Percentiles rank a stretch among this genome's conserved stretches.
These are phyloP conservation scores for Phrynocephalus forsythii DNA, from an alignment of 2,797 vertebrate species.

Conservation along the genomic window DNA sequence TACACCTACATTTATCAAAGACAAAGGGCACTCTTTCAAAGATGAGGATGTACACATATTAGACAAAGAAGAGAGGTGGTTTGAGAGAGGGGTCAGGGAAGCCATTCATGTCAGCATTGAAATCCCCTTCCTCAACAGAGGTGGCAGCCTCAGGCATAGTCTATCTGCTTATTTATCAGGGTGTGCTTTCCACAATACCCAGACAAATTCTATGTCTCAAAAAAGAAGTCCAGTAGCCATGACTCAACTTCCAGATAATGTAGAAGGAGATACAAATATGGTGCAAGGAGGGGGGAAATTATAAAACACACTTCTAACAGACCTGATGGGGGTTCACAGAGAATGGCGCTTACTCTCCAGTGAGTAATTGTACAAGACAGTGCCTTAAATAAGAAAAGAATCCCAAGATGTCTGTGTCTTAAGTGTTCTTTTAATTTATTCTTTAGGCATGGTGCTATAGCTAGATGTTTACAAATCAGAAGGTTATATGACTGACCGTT, in stretches of 20 bases:
- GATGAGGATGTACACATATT: too few relatives aligned
- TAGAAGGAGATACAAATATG: neutral
- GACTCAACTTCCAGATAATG: neutral
- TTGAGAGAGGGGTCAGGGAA: too few relatives aligned
- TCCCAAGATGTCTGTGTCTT: neutral
- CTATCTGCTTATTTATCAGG: too few relatives aligned
- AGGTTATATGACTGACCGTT: accelerated
- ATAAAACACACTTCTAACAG: neutral
- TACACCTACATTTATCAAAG: too few relatives aligned
- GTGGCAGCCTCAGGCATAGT: too few relatives aligned
- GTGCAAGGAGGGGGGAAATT: neutral
- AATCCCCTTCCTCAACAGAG: too few relatives aligned
- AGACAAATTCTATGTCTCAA: too few relatives aligned
- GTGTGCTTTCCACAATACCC: too few relatives aligned
- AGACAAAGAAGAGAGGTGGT: too few relatives aligned
- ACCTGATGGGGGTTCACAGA: neutral
- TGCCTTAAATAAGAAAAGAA: accelerated
- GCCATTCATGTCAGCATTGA: too few relatives aligned
- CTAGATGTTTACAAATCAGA: slow-evolving; percentile 8
- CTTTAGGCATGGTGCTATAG: neutral
- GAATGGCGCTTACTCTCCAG: neutral
- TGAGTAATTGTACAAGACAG: neutral
- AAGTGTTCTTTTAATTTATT: neutral
- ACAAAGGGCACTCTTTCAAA: too few relatives aligned
- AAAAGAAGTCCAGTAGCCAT: too few relatives aligned